Conservation (phyloP, 2,113 vertebrate species). For the Buteo buteo region DNA sequence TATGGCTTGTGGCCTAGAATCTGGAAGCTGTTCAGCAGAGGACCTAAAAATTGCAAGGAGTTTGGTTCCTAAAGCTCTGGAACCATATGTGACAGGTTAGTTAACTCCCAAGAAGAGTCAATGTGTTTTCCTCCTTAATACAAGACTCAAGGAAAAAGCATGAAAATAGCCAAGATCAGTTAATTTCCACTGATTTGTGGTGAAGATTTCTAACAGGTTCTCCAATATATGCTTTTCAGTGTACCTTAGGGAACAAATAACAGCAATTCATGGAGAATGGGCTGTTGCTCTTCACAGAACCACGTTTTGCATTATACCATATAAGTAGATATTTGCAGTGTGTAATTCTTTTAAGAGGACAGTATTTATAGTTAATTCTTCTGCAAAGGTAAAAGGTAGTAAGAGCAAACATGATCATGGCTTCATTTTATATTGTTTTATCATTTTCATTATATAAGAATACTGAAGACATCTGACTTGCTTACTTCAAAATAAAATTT, state of each 20-base stretch:
- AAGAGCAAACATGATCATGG: background rate
- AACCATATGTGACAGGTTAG: conserved; percentile 97
- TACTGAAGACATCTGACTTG: background rate
- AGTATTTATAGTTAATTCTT: background rate
- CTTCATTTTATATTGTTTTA: background rate
- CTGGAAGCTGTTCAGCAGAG: conserved; percentile 92
- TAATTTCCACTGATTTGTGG: background rate
- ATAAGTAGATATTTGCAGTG: background rate
- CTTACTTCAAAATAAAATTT: background rate
- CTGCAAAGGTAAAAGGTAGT: background rate
- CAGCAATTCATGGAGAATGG: background rate
- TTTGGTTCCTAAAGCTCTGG: conserved; percentile 94
- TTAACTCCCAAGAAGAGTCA: background rate
- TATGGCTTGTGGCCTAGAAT: conserved; percentile 96
- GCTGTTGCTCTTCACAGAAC: background rate
- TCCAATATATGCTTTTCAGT: background rate
- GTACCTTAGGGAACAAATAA: background rate
- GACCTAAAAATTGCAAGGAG: conserved; percentile 91
- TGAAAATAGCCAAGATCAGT: background rate
- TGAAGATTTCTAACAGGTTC: background rate
- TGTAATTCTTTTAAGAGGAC: background rate
- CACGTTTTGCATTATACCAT: background rate
- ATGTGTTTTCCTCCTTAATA: background rate
- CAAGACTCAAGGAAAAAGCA: background rate
- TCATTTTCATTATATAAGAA: background rate